Percentiles rank a stretch among this genome's conserved stretches.
phyloP scores from a whole-genome alignment of 2,113 vertebrate species.

The Bos javanicus region DNA sequence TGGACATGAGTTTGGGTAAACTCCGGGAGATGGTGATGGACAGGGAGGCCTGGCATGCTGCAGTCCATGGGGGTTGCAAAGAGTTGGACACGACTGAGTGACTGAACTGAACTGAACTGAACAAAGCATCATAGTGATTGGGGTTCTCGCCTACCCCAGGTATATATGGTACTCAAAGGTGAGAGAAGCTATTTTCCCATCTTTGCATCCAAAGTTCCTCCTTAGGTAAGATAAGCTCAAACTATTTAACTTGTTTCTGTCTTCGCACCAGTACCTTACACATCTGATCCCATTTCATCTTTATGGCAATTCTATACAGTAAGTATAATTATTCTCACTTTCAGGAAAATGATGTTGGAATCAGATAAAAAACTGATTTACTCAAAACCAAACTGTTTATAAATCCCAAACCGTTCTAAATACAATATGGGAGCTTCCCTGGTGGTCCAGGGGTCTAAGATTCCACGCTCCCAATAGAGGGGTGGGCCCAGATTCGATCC shows the following conservation, averaged over 20 bases:
- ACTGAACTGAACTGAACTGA: not conserved
- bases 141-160: not conserved
- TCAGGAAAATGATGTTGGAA: not conserved
- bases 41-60: not conserved
- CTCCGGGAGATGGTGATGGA: not conserved
- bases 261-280: not conserved
- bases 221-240: not conserved
- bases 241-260: not conserved
- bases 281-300: not conserved
- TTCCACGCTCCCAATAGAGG: not conserved
- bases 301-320: not conserved
- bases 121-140: not conserved
- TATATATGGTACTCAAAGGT: not conserved
- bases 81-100: not conserved
- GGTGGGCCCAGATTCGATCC: not conserved
- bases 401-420: not conserved
- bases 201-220: not conserved
- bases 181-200: not conserved
- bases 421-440: not conserved
- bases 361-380: not conserved
- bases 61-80: not conserved
- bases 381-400: not conserved
- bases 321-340: not conserved
- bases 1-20: not conserved
- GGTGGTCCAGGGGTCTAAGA: not conserved